Percentiles rank a stretch among this genome's conserved stretches.
These are phyloP conservation scores for Patella depressa DNA, from an alignment of 2,888 invertebrate genomes.

Conservation along the genomic window DNA sequence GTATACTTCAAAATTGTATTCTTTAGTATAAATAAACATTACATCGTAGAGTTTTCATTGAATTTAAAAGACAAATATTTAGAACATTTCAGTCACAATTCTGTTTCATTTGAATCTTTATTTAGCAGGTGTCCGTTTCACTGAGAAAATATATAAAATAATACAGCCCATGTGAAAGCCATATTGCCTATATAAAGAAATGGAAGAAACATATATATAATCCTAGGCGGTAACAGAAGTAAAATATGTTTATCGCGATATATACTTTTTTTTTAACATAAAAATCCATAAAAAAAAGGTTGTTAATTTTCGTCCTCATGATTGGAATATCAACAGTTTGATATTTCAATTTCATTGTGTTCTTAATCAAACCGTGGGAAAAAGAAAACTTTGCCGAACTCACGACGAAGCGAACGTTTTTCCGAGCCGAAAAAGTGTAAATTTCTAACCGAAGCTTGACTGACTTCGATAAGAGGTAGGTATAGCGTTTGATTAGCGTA, in stretches of 20 bases:
- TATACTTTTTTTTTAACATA: too few relatives aligned
- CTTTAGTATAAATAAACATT: too few relatives aligned
- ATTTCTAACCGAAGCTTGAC: too few relatives aligned
- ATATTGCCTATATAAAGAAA: slow-evolving; percentile 1
- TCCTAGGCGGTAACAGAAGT: background rate
- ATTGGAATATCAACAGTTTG: background rate
- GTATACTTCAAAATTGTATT: too few relatives aligned
- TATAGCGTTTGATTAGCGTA: too few relatives aligned
- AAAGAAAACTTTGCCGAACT: background rate
- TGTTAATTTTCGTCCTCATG: background rate
- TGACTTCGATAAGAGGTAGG: too few relatives aligned
- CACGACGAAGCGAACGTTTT: background rate
- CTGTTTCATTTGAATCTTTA: too few relatives aligned
- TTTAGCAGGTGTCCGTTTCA: background rate
- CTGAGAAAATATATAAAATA: background rate
- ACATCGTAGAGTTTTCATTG: too few relatives aligned
- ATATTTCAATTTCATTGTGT: background rate
- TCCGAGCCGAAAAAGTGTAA: too few relatives aligned
- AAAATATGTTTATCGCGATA: background rate
- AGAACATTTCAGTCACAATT: too few relatives aligned
- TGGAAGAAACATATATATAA: slow-evolving; percentile 4
- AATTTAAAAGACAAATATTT: too few relatives aligned
- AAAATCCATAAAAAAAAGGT: too few relatives aligned
- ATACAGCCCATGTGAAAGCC: background rate
- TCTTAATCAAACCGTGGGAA: slow-evolving; percentile 9